Evolutionary conservation across 2,113 vertebrate species (phyloP), one percentile per base, ranked within the genome.

Genomic region (Saimiri boliviensis): DNA sequence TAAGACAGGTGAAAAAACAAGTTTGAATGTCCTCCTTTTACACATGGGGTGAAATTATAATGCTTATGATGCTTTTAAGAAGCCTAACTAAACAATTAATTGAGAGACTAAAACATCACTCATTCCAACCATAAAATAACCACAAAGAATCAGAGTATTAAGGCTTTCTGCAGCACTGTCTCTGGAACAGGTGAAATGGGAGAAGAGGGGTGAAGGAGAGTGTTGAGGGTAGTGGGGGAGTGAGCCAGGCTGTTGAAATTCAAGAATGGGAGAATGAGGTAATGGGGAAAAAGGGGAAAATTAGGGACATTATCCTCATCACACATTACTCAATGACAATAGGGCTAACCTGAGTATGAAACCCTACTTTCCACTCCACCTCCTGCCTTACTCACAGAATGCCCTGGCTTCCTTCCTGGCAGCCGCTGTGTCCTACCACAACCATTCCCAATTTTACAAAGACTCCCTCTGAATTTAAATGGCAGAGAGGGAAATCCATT

Each of bases 251-350:
- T 86, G 4, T 2, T 71, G 66, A 13, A n/a, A 52, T 47, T 32
- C n/a, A 73, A 94, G 45, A 23, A 47, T 58, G 7, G 9, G 42
- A 94, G 54, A 86, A 82, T 4, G 14, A 16, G 30, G 71, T 32
- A 66, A 40, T 30, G 54, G 21, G 17, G 45, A 14, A 45, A 77
- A 66, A 45, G 19, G 6, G 9, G n/a, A 3, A 63, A 45, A 80
- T 19, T n/a, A 12, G 17, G 12, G 7, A 2, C 3, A 0, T 32
- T n/a, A 27, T n/a, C 10, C 19, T 63, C 12, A 35, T 45, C 73
- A 47, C 3, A 30, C 73, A 85, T 32, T 71, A 87, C 27, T 76
- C 54, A 35, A 2, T 71, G 73, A 52, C 21, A 35, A 60, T 23
- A 37, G 80, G n/a, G 71, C 32, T 70, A 70, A 84, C 9, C 27